Percentiles rank a stretch among this genome's conserved stretches.
phyloP scores from a whole-genome alignment of 2,113 vertebrate genomes.

The Apteryx owenii region DNA sequence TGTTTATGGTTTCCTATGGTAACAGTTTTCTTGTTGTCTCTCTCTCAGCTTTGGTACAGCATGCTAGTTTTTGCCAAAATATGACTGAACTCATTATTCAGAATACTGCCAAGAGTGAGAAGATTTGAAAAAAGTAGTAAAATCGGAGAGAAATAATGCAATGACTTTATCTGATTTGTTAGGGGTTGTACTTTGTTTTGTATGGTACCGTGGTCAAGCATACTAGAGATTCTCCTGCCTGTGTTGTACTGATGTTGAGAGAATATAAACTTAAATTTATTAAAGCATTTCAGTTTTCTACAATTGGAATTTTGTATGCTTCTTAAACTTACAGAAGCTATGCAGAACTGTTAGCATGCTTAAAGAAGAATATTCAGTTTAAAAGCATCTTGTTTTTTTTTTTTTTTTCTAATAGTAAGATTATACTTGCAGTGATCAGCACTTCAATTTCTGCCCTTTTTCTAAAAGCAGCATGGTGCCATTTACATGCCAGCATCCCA shows the following conservation, averaged over 20 bases:
- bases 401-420: neutral
- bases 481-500: neutral
- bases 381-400: neutral
- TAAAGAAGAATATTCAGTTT: neutral
- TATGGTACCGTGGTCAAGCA: neutral
- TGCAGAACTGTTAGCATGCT: neutral
- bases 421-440: neutral
- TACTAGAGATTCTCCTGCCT: neutral
- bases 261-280: neutral
- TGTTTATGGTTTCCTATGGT: neutral
- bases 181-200: neutral
- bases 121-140: neutral
- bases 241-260: neutral
- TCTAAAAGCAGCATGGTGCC: neutral
- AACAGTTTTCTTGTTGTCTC: neutral
- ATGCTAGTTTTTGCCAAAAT: slow-evolving; percentile 14
- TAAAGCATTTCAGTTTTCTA: neutral
- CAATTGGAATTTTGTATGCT: neutral
- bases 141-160: neutral
- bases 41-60: neutral
- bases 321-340: neutral
- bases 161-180: neutral
- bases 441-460: neutral
- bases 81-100: neutral
- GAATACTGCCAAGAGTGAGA: neutral